Base-by-base conservation (phyloP, 1,140 invertebrate genomes). In the Zaprionus ghesquierei region DNA sequence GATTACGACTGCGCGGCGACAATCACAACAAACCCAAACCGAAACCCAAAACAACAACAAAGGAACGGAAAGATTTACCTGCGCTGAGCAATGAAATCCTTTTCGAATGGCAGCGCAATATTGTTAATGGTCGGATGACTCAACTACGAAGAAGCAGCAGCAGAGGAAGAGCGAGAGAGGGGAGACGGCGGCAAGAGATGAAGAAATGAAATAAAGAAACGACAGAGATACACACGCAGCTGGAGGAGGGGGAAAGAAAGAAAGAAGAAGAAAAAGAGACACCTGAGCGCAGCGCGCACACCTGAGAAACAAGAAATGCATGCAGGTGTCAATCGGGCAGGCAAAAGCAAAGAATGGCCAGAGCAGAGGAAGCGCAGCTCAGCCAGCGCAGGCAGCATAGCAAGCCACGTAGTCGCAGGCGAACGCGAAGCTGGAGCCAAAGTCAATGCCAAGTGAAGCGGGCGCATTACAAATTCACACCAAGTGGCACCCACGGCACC, bases 291-390 rank as follows among this genome's bases (percentile, higher is more conserved):
- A 15, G 61, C 69, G 58, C 74, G 84, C 84, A 89, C 84, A 89
- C 84, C 84, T 89, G 84, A 89, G 84, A 89, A 89, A 89, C 84
- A 79, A 89, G 84, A 89, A 89, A 89, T 89, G 84, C 84, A 89
- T 89, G 84, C 84, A 89, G 84, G 84, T 89, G 84, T 89, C 84
- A 89, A 87, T 89, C 84, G 84, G 84, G 50, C 65, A 65, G 74
- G 46, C 75, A 80, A 8, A 29, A 29, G 62, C 60, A 70, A 87
- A 87, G 82, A 86, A 86, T 82, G 82, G 82, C 64, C 79, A 87
- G 82, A 15, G 66, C n/a, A 51, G 63, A 44, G 53, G 38, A 41
- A 62, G 61, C 38, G 27, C 3, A 29, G n/a, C n/a, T n/a, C n/a
- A n/a, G n/a, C n/a, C n/a, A 56, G 53, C 27, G n/a, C 23, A 33